Base-by-base conservation (phyloP, 2,888 invertebrate genomes). In the Hoplodrina blanda region DNA sequence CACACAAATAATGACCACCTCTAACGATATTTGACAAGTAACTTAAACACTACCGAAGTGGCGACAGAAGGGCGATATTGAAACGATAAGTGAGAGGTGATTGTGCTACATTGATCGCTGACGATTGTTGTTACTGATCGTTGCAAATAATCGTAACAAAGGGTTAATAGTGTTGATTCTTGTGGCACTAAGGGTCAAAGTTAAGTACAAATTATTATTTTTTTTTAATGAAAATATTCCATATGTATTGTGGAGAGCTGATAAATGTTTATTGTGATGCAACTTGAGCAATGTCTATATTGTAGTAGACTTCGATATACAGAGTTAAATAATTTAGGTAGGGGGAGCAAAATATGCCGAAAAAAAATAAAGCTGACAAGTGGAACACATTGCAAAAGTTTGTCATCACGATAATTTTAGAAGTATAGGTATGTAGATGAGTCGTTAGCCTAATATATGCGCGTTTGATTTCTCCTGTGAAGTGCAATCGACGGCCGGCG, bases 1-100 rank as follows among this genome's bases (percentile, higher is more conserved):
- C 76, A 25, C 56, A 81, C 86, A 86, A 88, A 87, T 91, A 90
- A 91, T 90, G 86, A 88, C 85, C 87, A 85, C 87, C 77, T 84
- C 88, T 87, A 88, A 85, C 87, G 83, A 86, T 88, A 85, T 88
- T 86, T 85, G 86, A 83, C 78, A 66, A 83, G 69, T 75, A 81
- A 80, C 84, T 80, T 77, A 78, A 85, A 85, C 84, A 81, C 79
- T 67, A 17, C 77, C 25, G 50, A 57, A 76, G 80, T 76, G 76
- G 13, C 10, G 70, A 76, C 25, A 33, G n/a, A 25, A 55, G 55
- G 55, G 53, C 44, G 67, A 57, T 68, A 72, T 62, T 62, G 55
- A 68, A 78, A 50, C 65, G 19, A 68, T 49, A 11, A 62, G 19
- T 59, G 62, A 57, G 78, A 52, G 30, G 78, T 52, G 30, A 64